phyloP scores from a whole-genome alignment of 2,888 invertebrate genomes.

The Noctua janthe region DNA sequence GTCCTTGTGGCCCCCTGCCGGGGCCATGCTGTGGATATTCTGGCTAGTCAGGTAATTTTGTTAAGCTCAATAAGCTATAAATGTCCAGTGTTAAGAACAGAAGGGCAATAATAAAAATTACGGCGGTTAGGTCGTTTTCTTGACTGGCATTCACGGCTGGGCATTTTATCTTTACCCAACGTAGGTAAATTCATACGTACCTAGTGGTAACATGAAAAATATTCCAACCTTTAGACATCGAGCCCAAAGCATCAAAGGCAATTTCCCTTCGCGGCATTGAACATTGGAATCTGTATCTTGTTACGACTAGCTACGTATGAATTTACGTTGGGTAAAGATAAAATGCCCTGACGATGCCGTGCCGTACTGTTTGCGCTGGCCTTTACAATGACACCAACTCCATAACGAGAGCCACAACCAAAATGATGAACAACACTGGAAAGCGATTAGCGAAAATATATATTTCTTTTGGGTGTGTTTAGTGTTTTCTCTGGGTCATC shows the following conservation, averaged over 20 bases:
- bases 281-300: too few relatives aligned
- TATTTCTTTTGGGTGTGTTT: background rate
- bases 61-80: background rate
- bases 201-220: background rate
- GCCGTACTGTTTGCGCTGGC: too few relatives aligned
- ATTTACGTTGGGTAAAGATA: too few relatives aligned
- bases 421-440: background rate
- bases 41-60: constrained; percentile 63
- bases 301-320: too few relatives aligned
- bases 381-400: background rate
- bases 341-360: too few relatives aligned
- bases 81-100: background rate
- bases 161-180: background rate
- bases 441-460: background rate
- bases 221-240: background rate
- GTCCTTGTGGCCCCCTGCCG: constrained; percentile 71
- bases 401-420: background rate
- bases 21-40: constrained; percentile 75
- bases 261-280: background rate
- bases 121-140: background rate
- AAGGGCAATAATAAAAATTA: background rate
- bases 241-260: background rate
- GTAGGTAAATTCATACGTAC: background rate
- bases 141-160: background rate
- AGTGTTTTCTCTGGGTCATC: background rate